Percentiles rank a stretch among this genome's conserved stretches.
phyloP scores from a whole-genome alignment of 1,140 invertebrate genomes.

The Leptestheria dahalacensis region DNA sequence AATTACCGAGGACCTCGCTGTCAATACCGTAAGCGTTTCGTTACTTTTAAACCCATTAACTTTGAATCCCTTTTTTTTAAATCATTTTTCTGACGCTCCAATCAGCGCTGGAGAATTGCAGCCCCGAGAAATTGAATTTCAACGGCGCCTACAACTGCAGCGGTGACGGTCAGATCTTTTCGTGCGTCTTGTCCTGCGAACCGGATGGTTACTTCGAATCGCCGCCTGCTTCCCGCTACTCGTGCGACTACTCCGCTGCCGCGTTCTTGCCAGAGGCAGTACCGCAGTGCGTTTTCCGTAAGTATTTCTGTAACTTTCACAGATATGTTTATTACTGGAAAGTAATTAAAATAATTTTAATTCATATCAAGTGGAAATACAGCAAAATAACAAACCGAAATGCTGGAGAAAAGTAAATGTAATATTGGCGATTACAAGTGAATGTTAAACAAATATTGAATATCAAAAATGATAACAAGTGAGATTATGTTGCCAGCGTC shows the following conservation, averaged over 20 bases:
- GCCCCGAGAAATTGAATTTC: constrained; percentile 43
- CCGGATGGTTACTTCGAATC: constrained; percentile 45
- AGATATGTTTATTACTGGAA: no score
- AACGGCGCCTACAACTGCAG: constrained; percentile 58
- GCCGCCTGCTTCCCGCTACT: constrained; percentile 42
- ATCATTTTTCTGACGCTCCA: constrained; percentile 11
- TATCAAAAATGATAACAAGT: no score
- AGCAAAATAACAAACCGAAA: not conserved
- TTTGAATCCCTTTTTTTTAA: no score
- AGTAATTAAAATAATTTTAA: no score
- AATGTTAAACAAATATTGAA: no score
- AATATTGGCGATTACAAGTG: no score
- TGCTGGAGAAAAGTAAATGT: not conserved
- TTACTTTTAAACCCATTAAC: not conserved
- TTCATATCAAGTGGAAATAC: not conserved
- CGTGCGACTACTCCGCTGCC: constrained; percentile 49
- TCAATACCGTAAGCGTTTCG: constrained; percentile 47
- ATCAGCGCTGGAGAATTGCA: constrained; percentile 41
- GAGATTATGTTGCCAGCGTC: no score
- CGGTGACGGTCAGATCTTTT: constrained; percentile 38
- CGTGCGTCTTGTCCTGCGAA: constrained; percentile 45
- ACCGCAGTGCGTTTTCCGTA: constrained; percentile 55
- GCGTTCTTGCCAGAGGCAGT: constrained; percentile 48
- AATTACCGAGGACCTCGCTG: constrained; percentile 54
- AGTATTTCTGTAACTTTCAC: no score